These are phyloP conservation scores for Xiphophorus hellerii DNA, from an alignment of 2,113 vertebrate genomes.

Conservation along the genomic window DNA sequence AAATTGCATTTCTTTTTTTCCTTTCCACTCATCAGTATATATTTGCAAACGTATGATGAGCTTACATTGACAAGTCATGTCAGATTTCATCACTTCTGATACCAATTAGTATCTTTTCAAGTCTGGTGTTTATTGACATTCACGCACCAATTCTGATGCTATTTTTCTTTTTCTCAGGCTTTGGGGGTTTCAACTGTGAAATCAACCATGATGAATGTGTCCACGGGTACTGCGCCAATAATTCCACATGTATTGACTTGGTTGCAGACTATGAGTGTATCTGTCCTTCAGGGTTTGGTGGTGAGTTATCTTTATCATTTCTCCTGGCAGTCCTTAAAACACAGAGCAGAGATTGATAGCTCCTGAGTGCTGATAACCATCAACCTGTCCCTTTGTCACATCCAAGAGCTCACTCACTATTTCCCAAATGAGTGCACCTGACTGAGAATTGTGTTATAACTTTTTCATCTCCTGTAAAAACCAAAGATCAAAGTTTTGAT, in stretches of 20 bases:
- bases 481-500: background rate
- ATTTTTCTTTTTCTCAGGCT: conserved; percentile 63
- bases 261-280: conserved; percentile 77
- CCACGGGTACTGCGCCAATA: conserved; percentile 78
- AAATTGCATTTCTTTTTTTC: conserved; percentile 9
- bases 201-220: conserved; percentile 81
- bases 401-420: conserved; percentile 15
- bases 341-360: conserved; percentile 47
- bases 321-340: conserved; percentile 49
- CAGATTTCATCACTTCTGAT: conserved; percentile 40
- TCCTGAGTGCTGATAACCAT: conserved; percentile 28
- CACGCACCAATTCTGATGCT: conserved; percentile 32
- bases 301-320: conserved; percentile 75
- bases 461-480: background rate
- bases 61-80: conserved; percentile 15
- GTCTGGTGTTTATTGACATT: conserved; percentile 50
- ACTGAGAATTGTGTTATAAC: conserved; percentile 7
- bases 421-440: conserved; percentile 14
- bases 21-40: background rate
- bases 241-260: conserved; percentile 82
- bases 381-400: conserved; percentile 14
- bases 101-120: conserved; percentile 53
- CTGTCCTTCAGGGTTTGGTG: conserved; percentile 78
- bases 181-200: conserved; percentile 80
- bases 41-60: conserved; percentile 4